Percentiles rank a stretch among this genome's conserved stretches.
These are phyloP conservation scores for Uropetala carovei DNA, from an alignment of 2,888 invertebrate species.

Conservation along the genomic window DNA sequence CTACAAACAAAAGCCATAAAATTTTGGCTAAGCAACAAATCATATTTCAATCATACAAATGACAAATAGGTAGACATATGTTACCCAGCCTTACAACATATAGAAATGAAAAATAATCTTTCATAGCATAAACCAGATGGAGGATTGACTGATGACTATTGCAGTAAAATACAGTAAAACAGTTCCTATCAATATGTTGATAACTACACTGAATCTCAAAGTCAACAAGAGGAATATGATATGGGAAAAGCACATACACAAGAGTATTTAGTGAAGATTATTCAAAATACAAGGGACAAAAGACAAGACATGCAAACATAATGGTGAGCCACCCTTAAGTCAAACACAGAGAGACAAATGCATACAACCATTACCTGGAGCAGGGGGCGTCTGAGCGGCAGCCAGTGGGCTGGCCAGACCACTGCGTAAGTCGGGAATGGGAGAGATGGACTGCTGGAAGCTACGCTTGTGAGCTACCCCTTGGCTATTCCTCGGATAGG, in stretches of 20 bases:
- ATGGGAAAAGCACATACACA: background rate
- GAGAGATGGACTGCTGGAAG: conserved; percentile 89
- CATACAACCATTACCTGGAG: conserved; percentile 62
- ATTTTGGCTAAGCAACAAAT: no score
- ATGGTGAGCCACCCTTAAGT: conserved; percentile 49
- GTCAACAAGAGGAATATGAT: background rate
- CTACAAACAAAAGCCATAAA: background rate
- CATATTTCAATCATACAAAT: no score
- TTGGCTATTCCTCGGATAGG: conserved; percentile 82
- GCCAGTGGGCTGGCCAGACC: conserved; percentile 75
- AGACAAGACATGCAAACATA: conserved; percentile 65
- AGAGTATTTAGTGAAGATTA: conserved; percentile 50
- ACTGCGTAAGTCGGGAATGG: conserved; percentile 92
- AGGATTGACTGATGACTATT: no score
- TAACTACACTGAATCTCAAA: background rate
- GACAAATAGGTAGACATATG: no score
- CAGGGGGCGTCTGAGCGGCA: conserved; percentile 68
- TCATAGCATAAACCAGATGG: no score
- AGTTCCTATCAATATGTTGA: background rate
- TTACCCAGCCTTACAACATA: no score
- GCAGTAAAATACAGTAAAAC: background rate
- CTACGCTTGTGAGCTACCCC: conserved; percentile 91
- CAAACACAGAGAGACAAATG: conserved; percentile 35
- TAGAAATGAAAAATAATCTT: no score
- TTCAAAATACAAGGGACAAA: conserved; percentile 65